A percentile compares a stretch with the other conserved stretches of the same genome.
Evolutionary conservation across 2,888 invertebrate species (phyloP).

Genomic region (Lampropteryx suffumata): DNA sequence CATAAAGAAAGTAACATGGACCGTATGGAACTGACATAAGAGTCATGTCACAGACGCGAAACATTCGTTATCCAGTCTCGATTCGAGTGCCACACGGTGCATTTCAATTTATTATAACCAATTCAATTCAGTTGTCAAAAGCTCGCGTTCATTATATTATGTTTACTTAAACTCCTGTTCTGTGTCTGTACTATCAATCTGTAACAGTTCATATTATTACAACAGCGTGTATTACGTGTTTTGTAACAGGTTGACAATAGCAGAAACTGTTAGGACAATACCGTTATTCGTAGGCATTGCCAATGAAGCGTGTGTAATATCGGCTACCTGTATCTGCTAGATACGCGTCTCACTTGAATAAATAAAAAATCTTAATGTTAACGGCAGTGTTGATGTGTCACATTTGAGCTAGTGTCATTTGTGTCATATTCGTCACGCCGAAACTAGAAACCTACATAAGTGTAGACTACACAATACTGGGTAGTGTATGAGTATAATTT

Average conservation of each 20-base stretch:
- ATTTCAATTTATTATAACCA: too few species aligned
- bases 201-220: neutral
- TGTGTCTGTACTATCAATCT: too few species aligned
- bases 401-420: conserved; percentile 7
- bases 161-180: too few species aligned
- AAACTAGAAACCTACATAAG: conserved; percentile 24
- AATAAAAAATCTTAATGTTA: conserved; percentile 32
- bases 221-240: conserved; percentile 36
- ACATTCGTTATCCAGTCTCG: neutral
- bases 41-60: neutral
- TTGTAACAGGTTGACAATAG: conserved; percentile 40
- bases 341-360: conserved; percentile 55
- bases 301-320: conserved; percentile 47
- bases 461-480: conserved; percentile 11
- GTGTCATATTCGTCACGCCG: conserved; percentile 15
- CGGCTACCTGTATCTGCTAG: conserved; percentile 36
- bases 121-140: too few species aligned
- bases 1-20: neutral
- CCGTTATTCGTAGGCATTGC: conserved; percentile 45
- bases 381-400: conserved; percentile 1
- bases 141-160: too few species aligned
- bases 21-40: neutral
- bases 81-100: too few species aligned
- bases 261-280: conserved; percentile 32
- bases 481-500: neutral